These are phyloP conservation scores for Semnopithecus entellus DNA, from an alignment of 2,113 vertebrate genomes.

Conservation along the genomic window DNA sequence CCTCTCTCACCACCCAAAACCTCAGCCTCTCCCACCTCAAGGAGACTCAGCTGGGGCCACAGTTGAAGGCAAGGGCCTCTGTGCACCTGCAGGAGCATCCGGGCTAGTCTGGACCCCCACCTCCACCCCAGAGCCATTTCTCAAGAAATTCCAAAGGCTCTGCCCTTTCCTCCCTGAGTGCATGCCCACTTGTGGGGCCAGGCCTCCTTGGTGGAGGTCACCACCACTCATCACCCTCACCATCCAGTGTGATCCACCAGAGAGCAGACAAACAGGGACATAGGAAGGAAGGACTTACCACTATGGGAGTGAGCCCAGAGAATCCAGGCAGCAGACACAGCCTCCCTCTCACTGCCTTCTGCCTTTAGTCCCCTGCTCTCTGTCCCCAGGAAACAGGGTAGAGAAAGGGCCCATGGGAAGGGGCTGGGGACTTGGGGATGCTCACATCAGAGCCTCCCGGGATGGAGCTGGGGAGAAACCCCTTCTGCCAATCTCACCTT, in stretches of 20 bases:
- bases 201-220: not conserved
- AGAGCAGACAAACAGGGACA: not conserved
- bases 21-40: not conserved
- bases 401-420: conserved; percentile 53
- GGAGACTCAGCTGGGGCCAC: not conserved
- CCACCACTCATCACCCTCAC: not conserved
- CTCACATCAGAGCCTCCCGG: not conserved
- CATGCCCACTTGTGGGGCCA: not conserved
- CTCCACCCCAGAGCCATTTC: not conserved
- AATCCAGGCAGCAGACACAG: not conserved
- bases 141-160: not conserved
- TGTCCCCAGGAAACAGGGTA: not conserved
- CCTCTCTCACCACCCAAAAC: not conserved
- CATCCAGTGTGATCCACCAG: not conserved
- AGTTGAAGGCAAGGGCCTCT: not conserved
- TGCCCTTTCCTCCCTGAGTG: not conserved
- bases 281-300: conserved; percentile 53
- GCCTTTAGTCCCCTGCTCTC: conserved; percentile 57
- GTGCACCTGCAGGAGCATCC: not conserved
- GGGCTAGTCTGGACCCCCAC: too few species aligned
- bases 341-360: not conserved
- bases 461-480: not conserved
- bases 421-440: not conserved
- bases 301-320: not conserved
- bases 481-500: not conserved